These are phyloP conservation scores for Bugula neritina DNA, from an alignment of 2,888 invertebrate species.

Conservation along the genomic window DNA sequence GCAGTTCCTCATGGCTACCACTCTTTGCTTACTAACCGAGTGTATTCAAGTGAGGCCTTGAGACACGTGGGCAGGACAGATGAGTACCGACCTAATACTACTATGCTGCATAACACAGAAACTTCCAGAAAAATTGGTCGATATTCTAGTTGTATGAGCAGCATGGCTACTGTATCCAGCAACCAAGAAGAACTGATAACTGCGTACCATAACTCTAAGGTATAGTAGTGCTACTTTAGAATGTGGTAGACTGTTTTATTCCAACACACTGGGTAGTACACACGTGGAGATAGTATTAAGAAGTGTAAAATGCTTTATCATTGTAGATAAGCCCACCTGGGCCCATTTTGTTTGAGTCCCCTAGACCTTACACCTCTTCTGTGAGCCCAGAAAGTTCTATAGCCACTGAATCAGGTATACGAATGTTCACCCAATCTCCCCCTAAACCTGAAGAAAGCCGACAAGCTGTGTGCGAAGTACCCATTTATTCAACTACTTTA, in stretches of 20 bases:
- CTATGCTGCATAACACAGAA: background rate
- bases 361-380: background rate
- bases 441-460: conserved; percentile 46
- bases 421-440: conserved; percentile 46
- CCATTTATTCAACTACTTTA: conserved; percentile 33
- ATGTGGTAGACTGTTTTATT: too few species aligned
- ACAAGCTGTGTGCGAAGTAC: conserved; percentile 46
- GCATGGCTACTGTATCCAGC: conserved; percentile 46
- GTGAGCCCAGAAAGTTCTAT: conserved; percentile 40
- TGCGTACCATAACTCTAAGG: conserved; percentile 43
- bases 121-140: conserved; percentile 2
- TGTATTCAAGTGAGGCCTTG: conserved; percentile 1
- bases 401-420: conserved; percentile 46
- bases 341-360: conserved; percentile 11
- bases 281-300: too few species aligned
- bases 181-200: conserved; percentile 45
- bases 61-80: background rate
- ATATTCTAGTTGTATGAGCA: conserved; percentile 40
- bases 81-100: conserved; percentile 6
- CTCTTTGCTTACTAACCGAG: too few species aligned
- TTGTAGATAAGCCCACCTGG: conserved; percentile 4
- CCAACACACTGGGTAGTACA: too few species aligned
- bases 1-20: conserved; percentile 13
- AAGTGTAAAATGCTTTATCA: too few species aligned
- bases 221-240: conserved; percentile 30